phyloP scores from a whole-genome alignment of 1,140 invertebrate genomes.

The Drosophila sulfurigaster region DNA sequence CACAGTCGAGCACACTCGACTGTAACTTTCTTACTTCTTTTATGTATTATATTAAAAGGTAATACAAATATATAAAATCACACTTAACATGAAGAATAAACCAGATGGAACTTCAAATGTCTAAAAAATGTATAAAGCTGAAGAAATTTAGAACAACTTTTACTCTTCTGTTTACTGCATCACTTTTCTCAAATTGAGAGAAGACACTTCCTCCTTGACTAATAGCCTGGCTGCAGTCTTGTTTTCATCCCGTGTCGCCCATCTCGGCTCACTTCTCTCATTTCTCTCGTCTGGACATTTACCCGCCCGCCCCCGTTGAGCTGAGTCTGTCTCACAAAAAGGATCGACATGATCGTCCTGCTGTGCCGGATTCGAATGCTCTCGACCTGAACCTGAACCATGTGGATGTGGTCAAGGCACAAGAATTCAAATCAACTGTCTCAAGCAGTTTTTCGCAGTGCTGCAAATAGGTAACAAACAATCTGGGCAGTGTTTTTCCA shows the following conservation, averaged over 20 bases:
- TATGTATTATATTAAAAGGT: no score
- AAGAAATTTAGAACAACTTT: no score
- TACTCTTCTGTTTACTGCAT: no score
- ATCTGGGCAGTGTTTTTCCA: neutral
- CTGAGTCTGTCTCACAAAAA: constrained; percentile 39
- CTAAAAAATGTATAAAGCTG: no score
- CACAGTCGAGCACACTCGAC: no score
- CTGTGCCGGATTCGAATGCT: constrained; percentile 50
- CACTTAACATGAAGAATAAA: no score
- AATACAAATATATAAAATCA: no score
- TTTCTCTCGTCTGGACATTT: constrained; percentile 54
- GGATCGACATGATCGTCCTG: constrained; percentile 66
- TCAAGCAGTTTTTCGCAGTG: constrained; percentile 60
- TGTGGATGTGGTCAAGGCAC: constrained; percentile 41
- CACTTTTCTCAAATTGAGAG: neutral
- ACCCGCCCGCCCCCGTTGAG: constrained; percentile 64
- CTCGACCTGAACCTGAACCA: constrained; percentile 25
- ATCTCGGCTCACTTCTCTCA: neutral
- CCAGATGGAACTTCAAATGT: no score
- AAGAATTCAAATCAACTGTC: constrained; percentile 23
- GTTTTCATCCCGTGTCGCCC: neutral
- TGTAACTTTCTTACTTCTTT: no score
- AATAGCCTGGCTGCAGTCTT: constrained; percentile 10
- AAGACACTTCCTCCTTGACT: constrained; percentile 9
- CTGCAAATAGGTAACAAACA: constrained; percentile 10